These are phyloP conservation scores for Chaetoderma sp. DNA, from an alignment of 2,888 invertebrate genomes.

Conservation along the genomic window DNA sequence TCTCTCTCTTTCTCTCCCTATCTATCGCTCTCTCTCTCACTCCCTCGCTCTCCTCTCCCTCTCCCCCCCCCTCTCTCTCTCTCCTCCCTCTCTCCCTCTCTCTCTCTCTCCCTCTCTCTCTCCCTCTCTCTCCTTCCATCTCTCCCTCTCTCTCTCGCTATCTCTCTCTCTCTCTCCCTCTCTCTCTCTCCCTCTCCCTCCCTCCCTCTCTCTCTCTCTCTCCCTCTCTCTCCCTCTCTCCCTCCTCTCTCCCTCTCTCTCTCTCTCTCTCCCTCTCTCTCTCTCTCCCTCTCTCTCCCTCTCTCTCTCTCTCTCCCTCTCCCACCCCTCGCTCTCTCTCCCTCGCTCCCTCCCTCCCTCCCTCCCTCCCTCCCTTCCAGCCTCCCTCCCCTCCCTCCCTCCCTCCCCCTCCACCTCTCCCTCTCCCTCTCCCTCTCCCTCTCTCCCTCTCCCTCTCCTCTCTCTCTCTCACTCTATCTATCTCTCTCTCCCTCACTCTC, in stretches of 20 bases:
- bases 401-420: too few species aligned
- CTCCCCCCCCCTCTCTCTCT: neutral
- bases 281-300: constrained; percentile 1
- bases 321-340: too few species aligned
- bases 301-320: too few species aligned
- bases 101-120: neutral
- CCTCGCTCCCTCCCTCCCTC: too few species aligned
- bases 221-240: neutral
- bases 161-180: too few species aligned
- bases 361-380: constrained; percentile 6
- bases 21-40: too few species aligned
- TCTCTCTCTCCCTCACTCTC: too few species aligned
- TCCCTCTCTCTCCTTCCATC: too few species aligned
- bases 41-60: too few species aligned
- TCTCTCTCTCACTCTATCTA: too few species aligned
- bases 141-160: too few species aligned
- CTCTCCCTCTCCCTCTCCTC: neutral
- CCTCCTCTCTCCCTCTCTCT: neutral
- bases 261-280: neutral
- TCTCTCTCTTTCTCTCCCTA: neutral
- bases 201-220: neutral
- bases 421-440: constrained; percentile 10
- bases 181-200: neutral
- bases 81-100: neutral
- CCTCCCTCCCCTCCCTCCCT: constrained; percentile 3